phyloP scores from a whole-genome alignment of 2,888 invertebrate species.

The Monoplex corrugatus region DNA sequence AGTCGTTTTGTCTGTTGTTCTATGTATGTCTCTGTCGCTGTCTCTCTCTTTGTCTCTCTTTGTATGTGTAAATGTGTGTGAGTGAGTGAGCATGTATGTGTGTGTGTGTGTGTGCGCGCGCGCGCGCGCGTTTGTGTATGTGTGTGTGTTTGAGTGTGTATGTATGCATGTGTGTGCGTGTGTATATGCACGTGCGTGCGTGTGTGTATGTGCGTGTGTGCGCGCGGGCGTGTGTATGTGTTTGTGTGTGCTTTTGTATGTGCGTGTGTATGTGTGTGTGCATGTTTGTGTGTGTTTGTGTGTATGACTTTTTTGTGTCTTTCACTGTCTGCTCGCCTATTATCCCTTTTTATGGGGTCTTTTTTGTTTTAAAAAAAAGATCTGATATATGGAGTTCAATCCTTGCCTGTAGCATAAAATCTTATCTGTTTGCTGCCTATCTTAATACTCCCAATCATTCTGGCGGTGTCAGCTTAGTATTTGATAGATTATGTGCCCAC shows the following conservation, averaged over 20 bases:
- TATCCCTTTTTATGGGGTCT: no score
- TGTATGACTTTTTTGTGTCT: no score
- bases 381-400: no score
- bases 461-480: no score
- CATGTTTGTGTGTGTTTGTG: neutral
- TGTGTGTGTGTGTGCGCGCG: neutral
- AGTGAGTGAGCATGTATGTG: neutral
- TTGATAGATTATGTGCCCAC: no score
- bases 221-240: neutral
- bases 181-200: neutral
- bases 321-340: no score
- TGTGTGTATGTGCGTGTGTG: neutral
- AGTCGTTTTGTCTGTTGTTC: neutral
- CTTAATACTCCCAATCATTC: no score
- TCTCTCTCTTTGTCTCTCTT: neutral
- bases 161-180: neutral
- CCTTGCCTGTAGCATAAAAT: no score
- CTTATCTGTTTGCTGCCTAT: no score
- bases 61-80: neutral
- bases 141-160: conserved; percentile 1
- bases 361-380: no score
- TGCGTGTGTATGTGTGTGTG: neutral
- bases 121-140: neutral
- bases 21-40: neutral
- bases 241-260: neutral